These are phyloP conservation scores for Xenentodon cancila DNA, from an alignment of 2,797 vertebrate species.

Conservation along the genomic window DNA sequence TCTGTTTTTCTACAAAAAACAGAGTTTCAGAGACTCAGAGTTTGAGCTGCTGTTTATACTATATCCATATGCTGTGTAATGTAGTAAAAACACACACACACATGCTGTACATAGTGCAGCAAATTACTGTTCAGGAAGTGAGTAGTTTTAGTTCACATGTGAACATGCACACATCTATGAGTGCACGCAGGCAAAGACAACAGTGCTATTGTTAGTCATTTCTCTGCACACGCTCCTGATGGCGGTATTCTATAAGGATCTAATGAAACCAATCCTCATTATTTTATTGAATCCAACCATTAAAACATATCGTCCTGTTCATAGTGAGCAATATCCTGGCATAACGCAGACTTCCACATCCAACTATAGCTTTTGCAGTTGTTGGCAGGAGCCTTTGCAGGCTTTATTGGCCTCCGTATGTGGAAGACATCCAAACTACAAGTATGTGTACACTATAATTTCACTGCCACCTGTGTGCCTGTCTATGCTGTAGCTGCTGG, in stretches of 20 bases:
- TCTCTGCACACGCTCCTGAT: conserved; percentile 26
- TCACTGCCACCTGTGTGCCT: conserved; percentile 77
- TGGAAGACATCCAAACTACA: conserved; percentile 69
- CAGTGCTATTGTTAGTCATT: conserved; percentile 40
- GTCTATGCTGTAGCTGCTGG: conserved; percentile 36
- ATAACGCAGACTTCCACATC: conserved; percentile 39
- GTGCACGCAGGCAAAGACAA: conserved; percentile 27
- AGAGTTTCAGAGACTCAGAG: conserved; percentile 1
- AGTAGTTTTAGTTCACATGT: conserved; percentile 33
- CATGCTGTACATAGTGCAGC: not conserved
- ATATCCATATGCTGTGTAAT: conserved; percentile 18
- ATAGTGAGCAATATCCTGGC: conserved; percentile 63
- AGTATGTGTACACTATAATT: conserved; percentile 70
- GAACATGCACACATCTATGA: conserved; percentile 3
- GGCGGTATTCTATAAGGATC: conserved; percentile 26
- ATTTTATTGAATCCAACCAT: conserved; percentile 62
- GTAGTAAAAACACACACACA: conserved; percentile 17
- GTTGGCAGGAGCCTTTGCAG: conserved; percentile 53
- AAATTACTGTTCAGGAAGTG: conserved; percentile 29
- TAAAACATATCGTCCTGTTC: conserved; percentile 54
- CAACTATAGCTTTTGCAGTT: conserved; percentile 73
- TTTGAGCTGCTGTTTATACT: conserved; percentile 31
- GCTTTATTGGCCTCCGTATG: conserved; percentile 70
- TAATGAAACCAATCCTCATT: conserved; percentile 53
- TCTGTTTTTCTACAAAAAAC: conserved; percentile 9